A percentile compares a stretch with the other conserved stretches of the same genome.
phyloP scores from a whole-genome alignment of 1,140 invertebrate species.

The Argopecten irradians region DNA sequence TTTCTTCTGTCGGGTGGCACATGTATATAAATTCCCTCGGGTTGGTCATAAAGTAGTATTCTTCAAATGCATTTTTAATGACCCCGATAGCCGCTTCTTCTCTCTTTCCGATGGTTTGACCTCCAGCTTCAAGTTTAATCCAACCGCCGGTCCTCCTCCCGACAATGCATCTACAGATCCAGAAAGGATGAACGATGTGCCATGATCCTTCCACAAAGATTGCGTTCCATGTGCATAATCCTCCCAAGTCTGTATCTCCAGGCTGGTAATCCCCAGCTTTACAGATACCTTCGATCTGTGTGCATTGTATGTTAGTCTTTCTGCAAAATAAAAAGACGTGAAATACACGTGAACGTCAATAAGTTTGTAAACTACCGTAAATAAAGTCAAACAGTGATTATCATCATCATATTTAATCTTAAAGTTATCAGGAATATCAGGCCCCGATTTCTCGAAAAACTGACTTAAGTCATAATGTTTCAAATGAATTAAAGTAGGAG shows the following conservation, averaged over 20 bases:
- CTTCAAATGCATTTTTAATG: constrained; percentile 48
- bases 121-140: constrained; percentile 53
- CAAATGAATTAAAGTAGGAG: too few relatives aligned
- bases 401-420: too few relatives aligned
- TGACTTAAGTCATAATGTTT: too few relatives aligned
- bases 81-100: constrained; percentile 33
- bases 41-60: constrained; percentile 56
- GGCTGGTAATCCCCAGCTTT: constrained; percentile 52
- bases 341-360: too few relatives aligned
- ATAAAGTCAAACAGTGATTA: too few relatives aligned
- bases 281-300: constrained; percentile 47
- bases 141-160: constrained; percentile 50
- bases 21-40: constrained; percentile 52
- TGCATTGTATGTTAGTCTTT: constrained; percentile 48
- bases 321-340: constrained; percentile 28
- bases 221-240: constrained; percentile 42
- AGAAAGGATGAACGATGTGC: constrained; percentile 56
- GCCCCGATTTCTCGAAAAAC: too few relatives aligned
- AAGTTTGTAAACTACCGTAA: too few relatives aligned
- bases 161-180: constrained; percentile 51
- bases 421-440: too few relatives aligned
- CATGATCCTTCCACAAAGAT: constrained; percentile 47
- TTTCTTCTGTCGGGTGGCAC: constrained; percentile 44
- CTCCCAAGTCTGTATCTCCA: constrained; percentile 37
- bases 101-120: constrained; percentile 11